Evolutionary conservation across 2,888 invertebrate species (phyloP).

Genomic region (Ochropleura plecta): DNA sequence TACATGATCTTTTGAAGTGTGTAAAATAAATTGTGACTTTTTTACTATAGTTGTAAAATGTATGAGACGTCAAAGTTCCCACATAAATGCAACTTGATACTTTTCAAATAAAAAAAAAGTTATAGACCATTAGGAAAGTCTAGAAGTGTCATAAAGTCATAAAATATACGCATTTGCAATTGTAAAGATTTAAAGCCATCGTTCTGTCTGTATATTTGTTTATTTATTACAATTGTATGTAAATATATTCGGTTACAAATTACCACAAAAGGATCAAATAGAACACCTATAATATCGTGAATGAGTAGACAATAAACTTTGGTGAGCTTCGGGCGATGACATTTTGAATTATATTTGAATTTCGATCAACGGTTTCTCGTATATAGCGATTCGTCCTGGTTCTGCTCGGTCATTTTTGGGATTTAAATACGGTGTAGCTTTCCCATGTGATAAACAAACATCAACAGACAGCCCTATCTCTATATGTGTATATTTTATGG

Average conservation of each 20-base stretch:
- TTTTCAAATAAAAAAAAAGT: slow-evolving; percentile 42
- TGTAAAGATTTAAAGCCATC: slow-evolving; percentile 48
- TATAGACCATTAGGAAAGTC: slow-evolving; percentile 30
- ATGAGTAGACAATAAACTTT: slow-evolving; percentile 45
- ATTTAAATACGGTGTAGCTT: background rate
- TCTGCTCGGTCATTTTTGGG: background rate
- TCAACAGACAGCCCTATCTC: no score
- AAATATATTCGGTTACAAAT: slow-evolving; percentile 65
- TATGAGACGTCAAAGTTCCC: slow-evolving; percentile 38
- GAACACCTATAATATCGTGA: slow-evolving; percentile 53
- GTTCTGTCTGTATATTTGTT: slow-evolving; percentile 30
- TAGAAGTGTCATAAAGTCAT: slow-evolving; percentile 36
- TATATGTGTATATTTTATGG: no score
- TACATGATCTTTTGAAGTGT: slow-evolving; percentile 47
- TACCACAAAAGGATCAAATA: slow-evolving; percentile 57
- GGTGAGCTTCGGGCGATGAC: slow-evolving; percentile 40
- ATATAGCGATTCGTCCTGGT: background rate
- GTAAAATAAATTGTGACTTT: slow-evolving; percentile 13
- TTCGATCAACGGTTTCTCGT: slow-evolving; percentile 33
- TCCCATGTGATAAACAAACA: no score
- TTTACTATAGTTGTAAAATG: slow-evolving; percentile 13
- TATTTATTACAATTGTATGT: slow-evolving; percentile 62
- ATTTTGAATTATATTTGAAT: slow-evolving; percentile 63
- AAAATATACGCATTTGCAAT: slow-evolving; percentile 61
- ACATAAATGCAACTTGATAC: slow-evolving; percentile 38